Base-by-base conservation (phyloP, 2,888 invertebrate genomes). In the Dryobotodes eremita region DNA sequence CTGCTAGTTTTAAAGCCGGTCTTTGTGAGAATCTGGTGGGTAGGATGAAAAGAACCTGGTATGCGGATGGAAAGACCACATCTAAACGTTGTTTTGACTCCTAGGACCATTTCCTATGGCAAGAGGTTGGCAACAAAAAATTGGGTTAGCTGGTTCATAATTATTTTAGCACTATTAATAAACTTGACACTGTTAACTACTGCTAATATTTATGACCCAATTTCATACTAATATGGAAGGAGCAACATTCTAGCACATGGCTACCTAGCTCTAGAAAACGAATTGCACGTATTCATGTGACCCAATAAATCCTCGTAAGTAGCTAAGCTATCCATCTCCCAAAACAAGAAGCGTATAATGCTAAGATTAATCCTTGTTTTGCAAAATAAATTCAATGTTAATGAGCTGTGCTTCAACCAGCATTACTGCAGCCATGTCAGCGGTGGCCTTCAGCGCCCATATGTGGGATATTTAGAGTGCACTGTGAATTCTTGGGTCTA, bases 381-480 rank as follows among this genome's bases (percentile, higher is more conserved):
- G 74, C 80, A 79, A 83, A 86, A 84, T 80, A 73, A 73, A 81
- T 77, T 77, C 77, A 83, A 88, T 88, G 88, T 82, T 87, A 84
- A 86, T 88, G 77, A 76, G 75, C n/a, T 74, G 76, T 73, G 81
- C 68, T 71, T 42, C 55, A 68, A 77, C 84, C 83, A 79, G 83
- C 84, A 88, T 83, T 74, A 61, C 13, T 50, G 83, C 71, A 69
- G 77, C 65, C 85, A 79, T 80, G 85, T 71, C 75, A 64, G 75
- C 57, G 59, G 36, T 73, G 90, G 77, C 91, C 91, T 91, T 91
- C 88, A 83, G 71, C 31, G 65, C 75, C 91, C 91, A 86, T 89
- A 89, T 89, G 90, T 86, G 79, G 91, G 72, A 59, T 85, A 87
- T 90, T 88, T 89, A 89, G 91, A 89, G 76, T 88, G 88, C 84